Percentiles rank a stretch among this genome's conserved stretches.
Conservation (phyloP, 2,113 vertebrate genomes). For the Bubo scandiacus region DNA sequence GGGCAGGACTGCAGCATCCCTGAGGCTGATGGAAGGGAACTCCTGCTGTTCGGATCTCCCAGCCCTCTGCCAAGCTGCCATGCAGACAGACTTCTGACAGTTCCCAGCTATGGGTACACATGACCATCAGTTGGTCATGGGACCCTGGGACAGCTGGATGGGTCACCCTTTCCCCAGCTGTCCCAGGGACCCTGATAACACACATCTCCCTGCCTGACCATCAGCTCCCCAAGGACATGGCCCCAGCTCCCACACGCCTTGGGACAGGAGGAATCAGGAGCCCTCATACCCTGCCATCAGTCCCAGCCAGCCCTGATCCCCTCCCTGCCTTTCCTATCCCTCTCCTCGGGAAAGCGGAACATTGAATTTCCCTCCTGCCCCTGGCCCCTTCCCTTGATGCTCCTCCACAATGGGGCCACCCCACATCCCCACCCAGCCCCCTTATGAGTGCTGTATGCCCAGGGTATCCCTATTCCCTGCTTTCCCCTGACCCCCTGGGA, state of each 20-base stretch:
- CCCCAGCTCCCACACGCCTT: not conserved
- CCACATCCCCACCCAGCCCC: not conserved
- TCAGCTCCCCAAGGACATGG: not conserved
- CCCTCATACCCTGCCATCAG: not conserved
- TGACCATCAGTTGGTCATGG: not conserved
- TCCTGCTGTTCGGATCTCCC: not conserved
- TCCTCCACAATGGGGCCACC: not conserved
- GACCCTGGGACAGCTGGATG: not conserved
- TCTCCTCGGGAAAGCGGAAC: not conserved
- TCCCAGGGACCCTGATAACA: not conserved
- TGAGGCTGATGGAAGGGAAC: not conserved
- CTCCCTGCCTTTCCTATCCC: not conserved
- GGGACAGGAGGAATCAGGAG: too few relatives aligned
- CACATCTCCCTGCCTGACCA: not conserved
- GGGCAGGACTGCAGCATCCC: not conserved
- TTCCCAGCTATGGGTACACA: not conserved
- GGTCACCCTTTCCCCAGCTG: not conserved
- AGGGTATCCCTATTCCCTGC: not conserved
- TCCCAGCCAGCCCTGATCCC: not conserved
- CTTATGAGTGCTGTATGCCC: not conserved
- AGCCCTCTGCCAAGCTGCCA: not conserved
- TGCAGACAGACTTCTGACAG: not conserved
- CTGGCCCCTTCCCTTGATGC: not conserved
- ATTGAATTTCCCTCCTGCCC: not conserved
- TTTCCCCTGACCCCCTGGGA: not conserved